phyloP scores from a whole-genome alignment of 23 tunicate species.

The Trididemnum nubilum region DNA sequence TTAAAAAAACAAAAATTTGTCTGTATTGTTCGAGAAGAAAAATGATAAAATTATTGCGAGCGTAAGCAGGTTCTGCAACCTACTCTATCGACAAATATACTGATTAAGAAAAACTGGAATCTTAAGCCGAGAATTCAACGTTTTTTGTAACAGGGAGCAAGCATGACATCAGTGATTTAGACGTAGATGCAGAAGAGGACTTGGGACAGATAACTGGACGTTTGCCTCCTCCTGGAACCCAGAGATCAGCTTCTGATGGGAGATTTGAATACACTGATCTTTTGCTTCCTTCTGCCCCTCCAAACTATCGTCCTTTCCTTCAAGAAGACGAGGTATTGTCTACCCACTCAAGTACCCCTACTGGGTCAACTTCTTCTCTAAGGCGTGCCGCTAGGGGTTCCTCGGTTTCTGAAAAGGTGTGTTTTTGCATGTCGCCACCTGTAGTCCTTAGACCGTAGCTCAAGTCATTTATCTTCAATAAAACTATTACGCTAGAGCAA shows the following conservation, averaged over 20 bases:
- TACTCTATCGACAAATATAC: no score
- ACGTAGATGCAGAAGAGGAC: neutral
- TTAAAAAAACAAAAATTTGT: no score
- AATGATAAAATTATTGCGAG: no score
- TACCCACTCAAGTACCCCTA: constrained; percentile 13
- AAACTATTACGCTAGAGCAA: no score
- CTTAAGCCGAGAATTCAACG: no score
- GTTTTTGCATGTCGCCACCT: no score
- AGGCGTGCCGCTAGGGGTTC: constrained; percentile 18
- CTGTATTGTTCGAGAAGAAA: no score
- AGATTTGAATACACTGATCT: constrained; percentile 54
- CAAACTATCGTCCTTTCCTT: constrained; percentile 35
- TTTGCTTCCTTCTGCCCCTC: constrained; percentile 59
- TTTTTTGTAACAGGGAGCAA: constrained; percentile 34
- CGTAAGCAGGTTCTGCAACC: no score
- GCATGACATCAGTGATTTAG: neutral
- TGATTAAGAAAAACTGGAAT: no score
- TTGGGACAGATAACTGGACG: neutral
- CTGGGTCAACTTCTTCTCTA: constrained; percentile 13
- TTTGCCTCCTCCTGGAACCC: constrained; percentile 49
- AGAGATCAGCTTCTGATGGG: constrained; percentile 51
- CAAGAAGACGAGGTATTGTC: constrained; percentile 43
- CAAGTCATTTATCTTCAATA: no score
- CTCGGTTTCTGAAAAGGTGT: constrained; percentile 62
- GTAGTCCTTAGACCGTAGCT: no score